A percentile compares a stretch with the other conserved stretches of the same genome.
Evolutionary conservation across 2,113 vertebrate genomes (phyloP).

Genomic region (Neotoma lepida): DNA sequence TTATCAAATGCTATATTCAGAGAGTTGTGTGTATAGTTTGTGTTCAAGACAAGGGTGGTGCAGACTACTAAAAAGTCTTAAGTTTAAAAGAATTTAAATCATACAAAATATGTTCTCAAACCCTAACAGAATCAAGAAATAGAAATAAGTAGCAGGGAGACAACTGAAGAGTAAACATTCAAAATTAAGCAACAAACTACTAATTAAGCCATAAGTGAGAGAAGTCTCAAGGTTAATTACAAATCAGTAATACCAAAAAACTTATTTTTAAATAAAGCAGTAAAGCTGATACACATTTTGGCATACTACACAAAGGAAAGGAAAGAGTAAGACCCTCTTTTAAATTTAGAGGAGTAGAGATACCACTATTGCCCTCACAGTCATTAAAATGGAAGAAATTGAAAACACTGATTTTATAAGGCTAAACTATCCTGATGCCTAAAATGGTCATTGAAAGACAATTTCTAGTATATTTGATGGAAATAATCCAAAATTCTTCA

Average conservation of each 20-base stretch:
- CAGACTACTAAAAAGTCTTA: neutral
- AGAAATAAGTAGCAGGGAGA: neutral
- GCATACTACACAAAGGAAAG: neutral
- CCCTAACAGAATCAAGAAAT: neutral
- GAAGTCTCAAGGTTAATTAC: neutral
- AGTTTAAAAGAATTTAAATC: neutral
- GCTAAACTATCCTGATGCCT: neutral
- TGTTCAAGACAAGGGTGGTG: neutral
- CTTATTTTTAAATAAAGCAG: neutral
- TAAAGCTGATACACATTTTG: neutral
- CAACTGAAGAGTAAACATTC: neutral
- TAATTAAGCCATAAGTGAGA: neutral
- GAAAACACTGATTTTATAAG: neutral
- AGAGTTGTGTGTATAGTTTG: neutral
- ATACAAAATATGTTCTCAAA: neutral
- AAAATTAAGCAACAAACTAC: neutral
- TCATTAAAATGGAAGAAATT: neutral
- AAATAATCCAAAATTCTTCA: neutral
- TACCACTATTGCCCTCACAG: neutral
- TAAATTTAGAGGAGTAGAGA: neutral
- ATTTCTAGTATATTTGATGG: neutral
- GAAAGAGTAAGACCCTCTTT: neutral
- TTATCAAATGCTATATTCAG: neutral
- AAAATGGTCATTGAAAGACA: neutral
- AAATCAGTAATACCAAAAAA: neutral